These are phyloP conservation scores for Amphipyra berbera DNA, from an alignment of 2,888 invertebrate genomes.

Conservation along the genomic window DNA sequence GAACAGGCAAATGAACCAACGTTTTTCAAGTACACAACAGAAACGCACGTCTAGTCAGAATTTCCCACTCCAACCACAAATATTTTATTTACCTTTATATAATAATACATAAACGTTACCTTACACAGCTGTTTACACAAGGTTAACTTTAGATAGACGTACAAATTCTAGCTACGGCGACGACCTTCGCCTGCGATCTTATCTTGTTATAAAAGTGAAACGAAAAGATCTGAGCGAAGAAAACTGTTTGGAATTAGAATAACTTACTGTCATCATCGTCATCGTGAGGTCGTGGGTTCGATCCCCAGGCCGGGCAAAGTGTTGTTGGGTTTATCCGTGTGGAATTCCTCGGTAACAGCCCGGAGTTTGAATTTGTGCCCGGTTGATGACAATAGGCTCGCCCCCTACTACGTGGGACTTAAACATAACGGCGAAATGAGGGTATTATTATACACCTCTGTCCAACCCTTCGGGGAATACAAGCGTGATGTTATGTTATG, in stretches of 20 bases:
- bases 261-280: neutral
- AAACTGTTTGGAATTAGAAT: slow-evolving; percentile 11
- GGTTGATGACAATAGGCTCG: too few species aligned
- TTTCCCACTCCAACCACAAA: slow-evolving; percentile 8
- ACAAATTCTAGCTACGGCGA: slow-evolving; percentile 14
- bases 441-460: too few species aligned
- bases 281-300: too few species aligned
- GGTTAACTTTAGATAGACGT: slow-evolving; percentile 15
- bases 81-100: slow-evolving; percentile 6
- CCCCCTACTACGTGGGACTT: too few species aligned
- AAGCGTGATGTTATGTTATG: too few species aligned
- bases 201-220: slow-evolving; percentile 16
- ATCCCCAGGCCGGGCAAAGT: too few species aligned
- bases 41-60: neutral
- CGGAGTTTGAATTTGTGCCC: too few species aligned
- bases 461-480: too few species aligned
- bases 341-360: too few species aligned
- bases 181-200: slow-evolving; percentile 27
- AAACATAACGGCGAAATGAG: too few species aligned
- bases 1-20: too few species aligned
- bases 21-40: neutral
- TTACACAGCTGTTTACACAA: slow-evolving; percentile 17
- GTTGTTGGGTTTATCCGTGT: too few species aligned
- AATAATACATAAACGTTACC: slow-evolving; percentile 7
- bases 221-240: slow-evolving; percentile 13